These are phyloP conservation scores for Shinisaurus crocodilurus DNA, from an alignment of 2,113 vertebrate genomes.

Conservation along the genomic window DNA sequence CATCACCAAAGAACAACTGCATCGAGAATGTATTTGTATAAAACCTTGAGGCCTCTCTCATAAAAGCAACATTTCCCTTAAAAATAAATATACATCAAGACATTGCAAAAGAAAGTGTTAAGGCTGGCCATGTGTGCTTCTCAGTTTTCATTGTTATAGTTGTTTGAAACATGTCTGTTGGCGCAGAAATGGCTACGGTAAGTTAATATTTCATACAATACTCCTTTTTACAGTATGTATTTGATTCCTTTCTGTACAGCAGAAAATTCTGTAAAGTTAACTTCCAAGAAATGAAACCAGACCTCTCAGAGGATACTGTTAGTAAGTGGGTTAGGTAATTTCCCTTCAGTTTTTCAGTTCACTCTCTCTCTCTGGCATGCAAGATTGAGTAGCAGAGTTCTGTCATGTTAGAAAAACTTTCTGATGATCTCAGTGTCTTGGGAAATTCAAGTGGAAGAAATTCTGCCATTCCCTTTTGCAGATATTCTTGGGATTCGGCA, in stretches of 20 bases:
- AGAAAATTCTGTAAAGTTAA: not conserved
- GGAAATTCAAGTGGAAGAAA: constrained; percentile 32
- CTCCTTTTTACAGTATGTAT: not conserved
- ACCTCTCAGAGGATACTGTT: constrained; percentile 3
- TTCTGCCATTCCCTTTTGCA: constrained; percentile 21
- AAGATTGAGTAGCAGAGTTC: constrained; percentile 10
- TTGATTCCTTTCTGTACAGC: not conserved
- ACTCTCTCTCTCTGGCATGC: constrained; percentile 29
- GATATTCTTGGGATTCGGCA: constrained; percentile 17
- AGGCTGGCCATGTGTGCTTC: not conserved
- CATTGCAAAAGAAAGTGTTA: not conserved
- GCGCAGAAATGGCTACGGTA: not conserved
- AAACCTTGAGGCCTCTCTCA: too few species aligned
- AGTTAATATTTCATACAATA: not conserved
- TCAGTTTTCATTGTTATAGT: not conserved
- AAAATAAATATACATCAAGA: not conserved
- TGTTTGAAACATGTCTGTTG: not conserved
- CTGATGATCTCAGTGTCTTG: constrained; percentile 25
- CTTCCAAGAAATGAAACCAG: not conserved
- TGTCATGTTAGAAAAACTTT: constrained; percentile 28
- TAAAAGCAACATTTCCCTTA: too few species aligned
- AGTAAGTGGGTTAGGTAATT: constrained; percentile 13
- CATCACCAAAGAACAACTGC: too few species aligned
- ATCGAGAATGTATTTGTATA: too few species aligned
- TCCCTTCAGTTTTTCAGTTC: not conserved